phyloP scores from a whole-genome alignment of 2,113 vertebrate genomes.

The human (Homo sapiens) region GRCh38 chr14:90312001-90312500 shows the following conservation, averaged over 20 bases:
- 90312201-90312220: background rate
- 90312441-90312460: slow-evolving; percentile 92
- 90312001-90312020: background rate
- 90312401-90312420: slow-evolving; percentile 94
- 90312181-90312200: background rate
- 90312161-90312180: background rate
- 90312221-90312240: background rate
- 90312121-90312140: background rate
- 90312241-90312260: background rate
- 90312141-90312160: background rate
- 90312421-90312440: slow-evolving; percentile 96
- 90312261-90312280: background rate
- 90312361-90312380: accelerated
- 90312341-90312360: background rate
- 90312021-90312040: background rate
- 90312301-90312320: background rate
- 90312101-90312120: slow-evolving; percentile 12
- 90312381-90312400: slow-evolving; percentile 88
- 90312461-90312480: slow-evolving; percentile 85
- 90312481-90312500: slow-evolving; percentile 93
- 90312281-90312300: background rate
- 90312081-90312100: background rate
- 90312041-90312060: slow-evolving; percentile 2
- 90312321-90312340: background rate
- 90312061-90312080: background rate